Percentiles rank a stretch among this genome's conserved stretches.
These are phyloP conservation scores for Oncorhynchus gorbuscha DNA, from an alignment of 2,113 vertebrate species.

Conservation along the genomic window DNA sequence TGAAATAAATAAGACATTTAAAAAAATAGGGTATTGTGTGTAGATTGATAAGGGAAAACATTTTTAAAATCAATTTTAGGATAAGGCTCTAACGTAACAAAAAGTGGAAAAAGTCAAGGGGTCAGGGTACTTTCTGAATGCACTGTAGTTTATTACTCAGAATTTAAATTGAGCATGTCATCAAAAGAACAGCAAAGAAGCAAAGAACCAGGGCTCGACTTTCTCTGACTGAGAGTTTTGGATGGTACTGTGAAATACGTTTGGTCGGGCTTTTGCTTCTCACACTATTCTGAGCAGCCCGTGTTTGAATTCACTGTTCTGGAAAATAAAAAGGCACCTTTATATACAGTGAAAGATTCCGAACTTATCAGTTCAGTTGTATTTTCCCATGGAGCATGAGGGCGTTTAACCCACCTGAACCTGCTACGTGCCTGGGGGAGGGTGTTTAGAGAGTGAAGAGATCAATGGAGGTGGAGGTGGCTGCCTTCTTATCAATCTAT, in stretches of 20 bases:
- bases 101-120: too few relatives aligned
- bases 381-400: constrained; percentile 23
- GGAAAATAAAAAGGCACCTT: constrained; percentile 21
- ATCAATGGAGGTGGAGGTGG: constrained; percentile 43
- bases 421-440: neutral
- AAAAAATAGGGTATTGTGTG: too few relatives aligned
- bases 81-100: too few relatives aligned
- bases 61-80: too few relatives aligned
- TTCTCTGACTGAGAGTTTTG: too few relatives aligned
- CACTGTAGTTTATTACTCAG: too few relatives aligned
- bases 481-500: constrained; percentile 32
- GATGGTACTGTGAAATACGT: neutral
- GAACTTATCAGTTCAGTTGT: constrained; percentile 2
- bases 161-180: too few relatives aligned
- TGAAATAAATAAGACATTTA: too few relatives aligned
- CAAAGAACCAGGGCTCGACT: too few relatives aligned
- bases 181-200: too few relatives aligned
- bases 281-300: neutral
- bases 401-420: constrained; percentile 29
- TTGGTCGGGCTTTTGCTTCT: constrained; percentile 11
- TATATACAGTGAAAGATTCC: constrained; percentile 14
- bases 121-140: too few relatives aligned
- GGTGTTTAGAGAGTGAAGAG: constrained; percentile 7
- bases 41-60: too few relatives aligned
- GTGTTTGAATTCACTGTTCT: constrained; percentile 10